Evolutionary conservation across 2,113 vertebrate genomes (phyloP).

Genomic region (Urocolius indicus): DNA sequence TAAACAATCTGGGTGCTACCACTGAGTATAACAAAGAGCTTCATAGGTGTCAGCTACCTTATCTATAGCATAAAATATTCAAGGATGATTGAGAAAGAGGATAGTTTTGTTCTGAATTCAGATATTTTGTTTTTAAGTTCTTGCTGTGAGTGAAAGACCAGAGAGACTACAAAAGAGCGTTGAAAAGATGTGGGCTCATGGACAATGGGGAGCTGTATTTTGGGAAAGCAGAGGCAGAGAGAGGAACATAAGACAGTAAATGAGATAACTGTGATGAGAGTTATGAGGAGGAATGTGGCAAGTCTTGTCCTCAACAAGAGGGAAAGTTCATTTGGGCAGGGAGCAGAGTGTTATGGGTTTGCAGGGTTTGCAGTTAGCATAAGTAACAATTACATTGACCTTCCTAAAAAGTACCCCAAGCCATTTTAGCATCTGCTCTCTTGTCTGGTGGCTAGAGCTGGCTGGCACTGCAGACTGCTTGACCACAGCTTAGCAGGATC

Average conservation of each 20-base stretch:
- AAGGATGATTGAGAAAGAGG: background rate
- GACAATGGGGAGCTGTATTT: slow-evolving; percentile 9
- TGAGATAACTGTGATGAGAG: background rate
- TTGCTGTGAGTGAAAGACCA: background rate
- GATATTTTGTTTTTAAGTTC: background rate
- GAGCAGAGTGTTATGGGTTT: background rate
- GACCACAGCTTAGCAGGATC: background rate
- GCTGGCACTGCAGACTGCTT: background rate
- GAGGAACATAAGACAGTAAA: background rate
- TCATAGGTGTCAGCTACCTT: background rate
- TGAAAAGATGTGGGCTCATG: background rate
- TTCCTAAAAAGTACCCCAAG: background rate
- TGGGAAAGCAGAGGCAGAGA: slow-evolving; percentile 30
- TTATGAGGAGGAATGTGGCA: background rate
- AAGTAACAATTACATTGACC: background rate
- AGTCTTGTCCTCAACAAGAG: background rate
- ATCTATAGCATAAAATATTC: background rate
- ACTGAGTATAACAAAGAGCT: background rate
- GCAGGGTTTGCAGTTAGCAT: background rate
- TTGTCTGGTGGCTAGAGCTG: background rate
- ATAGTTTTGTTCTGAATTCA: background rate
- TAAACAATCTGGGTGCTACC: background rate
- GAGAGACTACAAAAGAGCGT: background rate
- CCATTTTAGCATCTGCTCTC: background rate
- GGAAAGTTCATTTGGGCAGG: background rate